Evolutionary conservation across 1,140 invertebrate species (phyloP), one percentile per base, ranked within the genome.

Genomic region (Venustaconcha ellipsiformis): DNA sequence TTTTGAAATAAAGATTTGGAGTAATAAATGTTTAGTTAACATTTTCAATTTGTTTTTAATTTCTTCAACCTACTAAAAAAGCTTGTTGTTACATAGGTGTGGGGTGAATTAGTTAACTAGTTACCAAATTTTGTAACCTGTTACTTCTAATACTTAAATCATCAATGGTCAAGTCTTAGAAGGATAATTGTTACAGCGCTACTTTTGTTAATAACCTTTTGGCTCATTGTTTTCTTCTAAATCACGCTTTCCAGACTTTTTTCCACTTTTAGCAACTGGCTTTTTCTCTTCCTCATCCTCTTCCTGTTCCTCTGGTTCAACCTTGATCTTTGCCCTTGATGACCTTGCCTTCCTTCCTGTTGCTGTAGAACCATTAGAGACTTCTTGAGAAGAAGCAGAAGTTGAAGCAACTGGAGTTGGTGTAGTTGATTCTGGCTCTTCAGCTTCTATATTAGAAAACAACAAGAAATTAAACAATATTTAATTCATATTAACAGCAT

Each of bases 221-320:
- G 37, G 13, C 68, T 73, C 18, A 72, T 78, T 59, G 59, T 65
- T 70, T 71, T 80, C 67, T 78, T 80, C 70, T 55, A 70, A 65
- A 13, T 72, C 77, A 18, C 67, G 70, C 65, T 69, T 74, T n/a
- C 56, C 59, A n/a, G 63, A 65, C 14, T 77, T 76, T 58, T 65
- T 64, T 72, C 62, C 75, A 64, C 76, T 78, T 20, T 71, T 76
- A 66, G 78, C 76, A 69, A 81, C 81, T 70, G 72, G 72, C 37
- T 72, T 62, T 30, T 48, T 72, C 14, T 70, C 74, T 58, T 82
- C 76, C 37, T 67, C 80, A 15, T 74, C 70, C 14, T 76, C 75
- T 57, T 79, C 67, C 15, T 70, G 65, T 56, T 84, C 79, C 48
- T 70, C 62, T 59, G 62, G 73, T 55, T 79, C 72, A 18, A 58